phyloP scores from a whole-genome alignment of 2,888 invertebrate genomes.

The Eudasyphora cyanicolor region DNA sequence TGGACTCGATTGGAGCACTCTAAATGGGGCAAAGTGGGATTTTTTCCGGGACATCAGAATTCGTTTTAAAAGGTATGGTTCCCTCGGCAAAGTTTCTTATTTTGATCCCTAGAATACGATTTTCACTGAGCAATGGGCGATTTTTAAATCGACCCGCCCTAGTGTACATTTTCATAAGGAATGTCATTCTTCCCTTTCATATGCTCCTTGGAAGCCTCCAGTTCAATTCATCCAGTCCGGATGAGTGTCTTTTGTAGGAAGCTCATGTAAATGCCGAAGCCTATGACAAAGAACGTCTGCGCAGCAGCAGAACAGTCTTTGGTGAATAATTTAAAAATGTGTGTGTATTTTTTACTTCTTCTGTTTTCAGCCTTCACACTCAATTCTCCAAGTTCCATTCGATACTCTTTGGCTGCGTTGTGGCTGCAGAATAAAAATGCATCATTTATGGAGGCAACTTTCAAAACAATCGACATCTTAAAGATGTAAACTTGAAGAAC shows the following conservation, averaged over 20 bases:
- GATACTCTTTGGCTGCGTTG: background rate
- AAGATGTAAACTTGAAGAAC: background rate
- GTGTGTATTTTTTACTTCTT: no score
- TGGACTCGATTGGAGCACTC: no score
- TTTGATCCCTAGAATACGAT: no score
- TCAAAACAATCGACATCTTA: background rate
- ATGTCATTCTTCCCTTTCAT: constrained; percentile 16
- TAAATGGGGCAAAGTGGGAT: no score
- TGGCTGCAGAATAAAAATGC: constrained; percentile 51
- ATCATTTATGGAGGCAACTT: constrained; percentile 23
- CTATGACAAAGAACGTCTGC: background rate
- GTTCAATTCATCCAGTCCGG: background rate
- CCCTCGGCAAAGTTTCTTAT: no score
- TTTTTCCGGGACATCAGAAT: no score
- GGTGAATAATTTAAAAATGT: constrained; percentile 40
- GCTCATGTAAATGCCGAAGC: background rate
- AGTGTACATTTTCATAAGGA: background rate
- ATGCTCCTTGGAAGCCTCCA: background rate
- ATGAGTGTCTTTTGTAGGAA: background rate
- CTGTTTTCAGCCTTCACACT: no score
- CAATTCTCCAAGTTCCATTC: no score
- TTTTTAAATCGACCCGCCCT: background rate
- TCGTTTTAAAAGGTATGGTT: no score
- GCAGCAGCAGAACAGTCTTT: constrained; percentile 3
- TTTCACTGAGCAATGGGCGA: background rate